phyloP scores from a whole-genome alignment of 1,140 invertebrate species.

The Achroia grisella region DNA sequence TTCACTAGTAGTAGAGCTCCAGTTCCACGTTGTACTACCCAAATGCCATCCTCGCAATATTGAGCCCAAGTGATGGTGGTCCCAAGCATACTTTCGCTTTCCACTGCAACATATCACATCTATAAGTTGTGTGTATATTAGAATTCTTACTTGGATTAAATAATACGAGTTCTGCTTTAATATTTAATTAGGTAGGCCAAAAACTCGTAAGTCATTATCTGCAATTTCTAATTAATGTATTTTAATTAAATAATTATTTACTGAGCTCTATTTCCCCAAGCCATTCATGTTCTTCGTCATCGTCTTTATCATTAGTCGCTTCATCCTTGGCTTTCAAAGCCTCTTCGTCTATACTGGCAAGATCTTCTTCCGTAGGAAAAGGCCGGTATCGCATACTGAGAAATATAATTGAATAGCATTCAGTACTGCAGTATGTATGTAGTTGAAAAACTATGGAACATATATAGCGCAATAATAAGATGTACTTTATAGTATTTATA shows the following conservation, averaged over 20 bases:
- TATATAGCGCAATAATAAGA: too few species aligned
- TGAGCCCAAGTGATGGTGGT: slow-evolving; percentile 56
- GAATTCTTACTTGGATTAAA: too few species aligned
- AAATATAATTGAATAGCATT: neutral
- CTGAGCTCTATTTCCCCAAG: slow-evolving; percentile 59
- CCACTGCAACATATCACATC: too few species aligned
- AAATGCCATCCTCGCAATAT: slow-evolving; percentile 51
- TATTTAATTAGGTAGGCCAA: too few species aligned
- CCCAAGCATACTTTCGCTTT: slow-evolving; percentile 45
- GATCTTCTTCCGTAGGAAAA: slow-evolving; percentile 58
- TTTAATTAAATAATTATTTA: slow-evolving; percentile 16
- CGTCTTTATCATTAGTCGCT: slow-evolving; percentile 38
- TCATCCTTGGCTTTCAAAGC: slow-evolving; percentile 59
- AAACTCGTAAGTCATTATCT: too few species aligned
- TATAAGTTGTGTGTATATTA: too few species aligned
- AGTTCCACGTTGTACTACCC: slow-evolving; percentile 50
- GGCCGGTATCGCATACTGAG: slow-evolving; percentile 51
- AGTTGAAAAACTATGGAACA: too few species aligned
- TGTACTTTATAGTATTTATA: too few species aligned
- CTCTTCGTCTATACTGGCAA: slow-evolving; percentile 63
- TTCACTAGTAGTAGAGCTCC: slow-evolving; percentile 50
- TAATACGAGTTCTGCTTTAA: too few species aligned
- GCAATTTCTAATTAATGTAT: too few species aligned
- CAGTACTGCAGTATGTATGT: too few species aligned
- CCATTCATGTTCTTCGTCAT: slow-evolving; percentile 53